Conservation (phyloP, 2,888 invertebrate genomes). For the Chymomyza fuscimana region DNA sequence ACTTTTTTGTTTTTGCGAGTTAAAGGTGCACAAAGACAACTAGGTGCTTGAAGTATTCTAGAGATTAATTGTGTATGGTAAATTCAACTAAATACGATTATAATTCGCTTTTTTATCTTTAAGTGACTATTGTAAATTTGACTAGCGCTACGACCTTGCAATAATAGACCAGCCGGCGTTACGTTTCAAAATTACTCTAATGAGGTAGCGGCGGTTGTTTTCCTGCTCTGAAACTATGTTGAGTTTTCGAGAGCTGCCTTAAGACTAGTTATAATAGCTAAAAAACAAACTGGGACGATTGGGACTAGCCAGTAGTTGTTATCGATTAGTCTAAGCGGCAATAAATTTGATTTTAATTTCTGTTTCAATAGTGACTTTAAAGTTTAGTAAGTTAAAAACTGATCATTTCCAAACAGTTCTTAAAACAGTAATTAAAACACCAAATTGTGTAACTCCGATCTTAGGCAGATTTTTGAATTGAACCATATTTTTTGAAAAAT, state of each 20-base stretch:
- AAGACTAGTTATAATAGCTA: constrained; percentile 38
- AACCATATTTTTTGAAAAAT: too few relatives aligned
- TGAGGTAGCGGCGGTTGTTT: constrained; percentile 79
- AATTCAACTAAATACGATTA: background rate
- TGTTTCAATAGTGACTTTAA: background rate
- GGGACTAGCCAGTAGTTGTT: background rate
- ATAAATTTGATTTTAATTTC: background rate
- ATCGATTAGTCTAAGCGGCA: background rate
- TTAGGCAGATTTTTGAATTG: too few relatives aligned
- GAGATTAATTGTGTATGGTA: background rate
- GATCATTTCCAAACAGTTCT: too few relatives aligned
- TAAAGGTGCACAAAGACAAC: constrained; percentile 49
- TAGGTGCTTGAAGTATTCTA: constrained; percentile 51
- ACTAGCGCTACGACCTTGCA: constrained; percentile 31
- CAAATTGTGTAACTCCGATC: too few relatives aligned
- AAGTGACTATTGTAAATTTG: constrained; percentile 53
- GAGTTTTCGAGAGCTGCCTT: constrained; percentile 45
- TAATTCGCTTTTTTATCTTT: constrained; percentile 19
- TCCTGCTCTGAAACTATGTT: constrained; percentile 19
- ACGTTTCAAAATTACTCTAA: constrained; percentile 60
- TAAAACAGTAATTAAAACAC: too few relatives aligned
- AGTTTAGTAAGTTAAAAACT: too few relatives aligned
- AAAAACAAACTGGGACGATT: constrained; percentile 8
- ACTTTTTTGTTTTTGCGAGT: constrained; percentile 12
- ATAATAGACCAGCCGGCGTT: constrained; percentile 13